Evolutionary conservation across 2,797 vertebrate species (phyloP).

Genomic region (Sphenodon punctatus): DNA sequence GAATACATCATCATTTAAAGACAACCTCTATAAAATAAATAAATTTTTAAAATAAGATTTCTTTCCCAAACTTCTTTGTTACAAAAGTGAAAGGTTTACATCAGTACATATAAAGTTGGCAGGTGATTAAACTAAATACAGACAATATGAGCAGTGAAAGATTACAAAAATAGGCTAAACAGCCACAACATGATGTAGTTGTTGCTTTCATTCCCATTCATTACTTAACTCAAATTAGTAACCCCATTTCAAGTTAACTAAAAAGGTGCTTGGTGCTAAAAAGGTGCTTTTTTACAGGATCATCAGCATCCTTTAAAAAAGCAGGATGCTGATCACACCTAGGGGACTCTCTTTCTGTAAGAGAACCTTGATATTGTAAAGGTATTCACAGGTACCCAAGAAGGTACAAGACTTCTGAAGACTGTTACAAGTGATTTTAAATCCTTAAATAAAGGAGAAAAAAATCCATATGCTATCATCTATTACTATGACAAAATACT

Average conservation of each 20-base stretch:
- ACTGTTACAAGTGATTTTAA: neutral
- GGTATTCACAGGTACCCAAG: neutral
- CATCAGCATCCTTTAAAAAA: too few species aligned
- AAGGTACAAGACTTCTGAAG: neutral
- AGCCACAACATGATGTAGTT: neutral
- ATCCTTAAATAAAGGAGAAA: neutral
- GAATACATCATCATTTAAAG: constrained; percentile 87
- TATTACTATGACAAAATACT: neutral
- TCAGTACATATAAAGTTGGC: too few species aligned
- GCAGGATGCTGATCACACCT: too few species aligned
- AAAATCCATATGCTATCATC: neutral
- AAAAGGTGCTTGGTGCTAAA: too few species aligned
- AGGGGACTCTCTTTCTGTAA: too few species aligned
- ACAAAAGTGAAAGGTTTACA: neutral
- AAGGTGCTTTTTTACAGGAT: too few species aligned
- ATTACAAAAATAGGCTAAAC: neutral
- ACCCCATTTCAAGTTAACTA: too few species aligned
- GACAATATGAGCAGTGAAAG: neutral
- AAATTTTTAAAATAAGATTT: neutral
- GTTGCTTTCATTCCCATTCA: neutral
- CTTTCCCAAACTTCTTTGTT: too few species aligned
- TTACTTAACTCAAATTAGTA: neutral
- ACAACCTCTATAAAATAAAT: constrained; percentile 76
- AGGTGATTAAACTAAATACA: neutral
- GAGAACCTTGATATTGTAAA: neutral